A percentile compares a stretch with the other conserved stretches of the same genome.
These are phyloP conservation scores for Manis javanica DNA, from an alignment of 2,797 vertebrate genomes.

Conservation along the genomic window DNA sequence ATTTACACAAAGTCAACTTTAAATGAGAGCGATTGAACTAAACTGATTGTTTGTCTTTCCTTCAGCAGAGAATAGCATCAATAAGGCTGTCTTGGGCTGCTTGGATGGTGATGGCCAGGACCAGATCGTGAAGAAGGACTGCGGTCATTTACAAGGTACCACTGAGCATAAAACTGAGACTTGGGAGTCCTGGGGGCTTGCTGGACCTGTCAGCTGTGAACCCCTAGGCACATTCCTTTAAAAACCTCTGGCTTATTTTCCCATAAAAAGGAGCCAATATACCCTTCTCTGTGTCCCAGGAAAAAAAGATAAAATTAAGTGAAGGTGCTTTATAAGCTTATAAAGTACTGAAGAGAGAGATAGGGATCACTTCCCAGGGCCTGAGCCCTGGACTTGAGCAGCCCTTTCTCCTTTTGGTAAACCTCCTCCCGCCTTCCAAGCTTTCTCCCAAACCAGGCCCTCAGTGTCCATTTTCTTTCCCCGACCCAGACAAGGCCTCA, in stretches of 20 bases:
- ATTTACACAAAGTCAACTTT: constrained; percentile 65
- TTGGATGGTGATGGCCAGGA: background rate
- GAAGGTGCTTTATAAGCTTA: background rate
- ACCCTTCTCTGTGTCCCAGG: background rate
- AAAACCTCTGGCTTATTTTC: constrained; percentile 8
- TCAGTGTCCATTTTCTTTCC: background rate
- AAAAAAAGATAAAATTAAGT: background rate
- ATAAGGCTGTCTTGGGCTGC: background rate
- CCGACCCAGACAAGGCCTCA: background rate
- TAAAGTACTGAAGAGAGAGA: background rate
- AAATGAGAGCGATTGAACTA: constrained; percentile 59
- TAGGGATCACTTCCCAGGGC: background rate
- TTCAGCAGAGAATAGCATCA: constrained; percentile 46
- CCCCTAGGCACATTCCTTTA: background rate
- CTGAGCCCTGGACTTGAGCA: background rate
- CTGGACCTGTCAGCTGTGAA: background rate
- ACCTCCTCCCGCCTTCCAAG: background rate
- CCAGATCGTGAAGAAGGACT: background rate
- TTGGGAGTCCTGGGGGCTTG: background rate
- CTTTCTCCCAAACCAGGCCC: background rate
- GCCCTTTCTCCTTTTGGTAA: background rate
- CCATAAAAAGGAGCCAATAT: background rate
- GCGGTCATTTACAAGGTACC: background rate
- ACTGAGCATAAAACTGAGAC: background rate
- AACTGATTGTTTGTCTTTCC: constrained; percentile 52